These are phyloP conservation scores for Muschampia staudingeri DNA, from an alignment of 2,888 invertebrate genomes.

Conservation along the genomic window DNA sequence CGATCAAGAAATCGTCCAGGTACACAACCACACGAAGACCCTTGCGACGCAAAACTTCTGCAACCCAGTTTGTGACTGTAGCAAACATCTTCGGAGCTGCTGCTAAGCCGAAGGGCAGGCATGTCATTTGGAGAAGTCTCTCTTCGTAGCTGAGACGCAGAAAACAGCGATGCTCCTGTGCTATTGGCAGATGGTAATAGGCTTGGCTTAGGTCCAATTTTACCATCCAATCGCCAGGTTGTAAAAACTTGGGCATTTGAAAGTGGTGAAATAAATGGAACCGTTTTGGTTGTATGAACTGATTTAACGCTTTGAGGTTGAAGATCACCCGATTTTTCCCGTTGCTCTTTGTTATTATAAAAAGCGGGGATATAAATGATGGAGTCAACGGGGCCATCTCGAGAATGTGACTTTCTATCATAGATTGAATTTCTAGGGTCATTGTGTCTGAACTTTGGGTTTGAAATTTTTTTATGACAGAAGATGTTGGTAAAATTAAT, in stretches of 20 bases:
- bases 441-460: neutral
- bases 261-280: conserved; percentile 53
- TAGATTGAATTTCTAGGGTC: neutral
- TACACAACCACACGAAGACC: conserved; percentile 56
- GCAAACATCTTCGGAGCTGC: conserved; percentile 62
- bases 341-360: neutral
- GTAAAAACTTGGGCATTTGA: conserved; percentile 48
- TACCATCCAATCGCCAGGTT: conserved; percentile 58
- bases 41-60: conserved; percentile 45
- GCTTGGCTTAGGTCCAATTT: conserved; percentile 58
- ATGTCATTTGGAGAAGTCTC: conserved; percentile 58
- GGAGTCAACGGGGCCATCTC: neutral
- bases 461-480: neutral
- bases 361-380: conserved; percentile 1
- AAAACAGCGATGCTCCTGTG: conserved; percentile 43
- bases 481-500: neutral
- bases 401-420: neutral
- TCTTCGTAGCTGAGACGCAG: conserved; percentile 51
- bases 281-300: conserved; percentile 45
- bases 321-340: conserved; percentile 48
- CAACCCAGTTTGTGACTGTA: conserved; percentile 60
- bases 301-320: conserved; percentile 57
- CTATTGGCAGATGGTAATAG: conserved; percentile 56
- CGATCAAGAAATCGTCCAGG: conserved; percentile 55
- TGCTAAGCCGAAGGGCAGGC: conserved; percentile 62